A percentile compares a stretch with the other conserved stretches of the same genome.
Conservation (phyloP, 2,888 invertebrate genomes). For the Acanthococcus lagerstroemiae region DNA sequence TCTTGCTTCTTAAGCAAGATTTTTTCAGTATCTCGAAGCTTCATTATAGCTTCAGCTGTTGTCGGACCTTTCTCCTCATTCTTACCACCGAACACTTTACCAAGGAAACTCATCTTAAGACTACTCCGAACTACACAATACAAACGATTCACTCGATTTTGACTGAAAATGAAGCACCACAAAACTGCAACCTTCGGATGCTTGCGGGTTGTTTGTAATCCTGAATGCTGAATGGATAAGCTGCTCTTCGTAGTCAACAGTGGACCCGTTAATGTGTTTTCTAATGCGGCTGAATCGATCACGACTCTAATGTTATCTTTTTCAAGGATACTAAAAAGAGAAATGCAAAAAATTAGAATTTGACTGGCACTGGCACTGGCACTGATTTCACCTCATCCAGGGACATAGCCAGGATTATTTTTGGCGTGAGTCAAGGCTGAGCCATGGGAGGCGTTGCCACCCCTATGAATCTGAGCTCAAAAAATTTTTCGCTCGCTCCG, state of each 20-base stretch:
- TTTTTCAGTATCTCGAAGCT: slow-evolving; percentile 91
- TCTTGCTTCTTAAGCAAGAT: slow-evolving; percentile 95
- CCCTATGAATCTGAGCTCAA: no score
- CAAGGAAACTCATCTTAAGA: slow-evolving; percentile 72
- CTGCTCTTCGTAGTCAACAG: slow-evolving; percentile 89
- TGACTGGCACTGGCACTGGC: no score
- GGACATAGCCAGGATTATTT: no score
- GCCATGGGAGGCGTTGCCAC: no score
- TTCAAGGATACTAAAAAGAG: slow-evolving; percentile 57
- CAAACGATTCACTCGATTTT: slow-evolving; percentile 47
- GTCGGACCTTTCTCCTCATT: slow-evolving; percentile 77
- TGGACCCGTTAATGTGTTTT: slow-evolving; percentile 71
- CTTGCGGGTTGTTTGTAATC: slow-evolving; percentile 84
- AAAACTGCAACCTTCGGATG: slow-evolving; percentile 93
- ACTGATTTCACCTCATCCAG: no score
- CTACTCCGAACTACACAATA: neutral
- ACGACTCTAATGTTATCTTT: slow-evolving; percentile 72
- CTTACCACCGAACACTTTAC: slow-evolving; percentile 86
- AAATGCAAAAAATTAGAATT: neutral
- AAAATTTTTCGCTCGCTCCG: no score
- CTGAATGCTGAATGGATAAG: slow-evolving; percentile 89
- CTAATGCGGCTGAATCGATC: slow-evolving; percentile 76
- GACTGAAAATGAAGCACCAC: slow-evolving; percentile 92
- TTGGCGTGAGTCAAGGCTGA: no score
- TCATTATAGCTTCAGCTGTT: slow-evolving; percentile 94